phyloP scores from a whole-genome alignment of 2,888 invertebrate species.

The Disparrhopalites patrizii region DNA sequence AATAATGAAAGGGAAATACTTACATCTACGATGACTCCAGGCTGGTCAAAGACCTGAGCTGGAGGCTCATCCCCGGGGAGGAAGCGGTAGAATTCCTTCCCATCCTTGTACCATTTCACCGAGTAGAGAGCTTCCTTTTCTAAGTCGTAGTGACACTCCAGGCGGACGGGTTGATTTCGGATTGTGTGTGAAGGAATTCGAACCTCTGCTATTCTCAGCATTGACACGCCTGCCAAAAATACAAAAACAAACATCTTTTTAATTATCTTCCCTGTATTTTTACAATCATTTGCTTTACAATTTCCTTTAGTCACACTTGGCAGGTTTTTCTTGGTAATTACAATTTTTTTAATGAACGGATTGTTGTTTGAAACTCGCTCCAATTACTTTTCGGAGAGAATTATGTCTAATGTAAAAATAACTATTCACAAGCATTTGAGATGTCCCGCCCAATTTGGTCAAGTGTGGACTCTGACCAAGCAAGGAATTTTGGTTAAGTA shows the following conservation, averaged over 20 bases:
- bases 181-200: conserved; percentile 78
- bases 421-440: too few species aligned
- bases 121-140: conserved; percentile 79
- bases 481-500: too few species aligned
- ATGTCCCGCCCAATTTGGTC: too few species aligned
- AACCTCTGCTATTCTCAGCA: conserved; percentile 70
- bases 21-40: conserved; percentile 81
- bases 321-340: too few species aligned
- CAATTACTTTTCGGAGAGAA: too few species aligned
- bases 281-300: too few species aligned
- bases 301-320: too few species aligned
- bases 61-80: conserved; percentile 78
- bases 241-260: not conserved
- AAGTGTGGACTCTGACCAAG: too few species aligned
- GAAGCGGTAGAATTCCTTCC: conserved; percentile 77
- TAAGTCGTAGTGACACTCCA: conserved; percentile 79
- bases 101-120: conserved; percentile 90
- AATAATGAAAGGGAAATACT: too few species aligned
- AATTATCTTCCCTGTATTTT: not conserved
- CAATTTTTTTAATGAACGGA: too few species aligned
- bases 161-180: conserved; percentile 67
- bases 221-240: conserved; percentile 52
- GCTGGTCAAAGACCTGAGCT: conserved; percentile 70
- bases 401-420: too few species aligned
- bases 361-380: too few species aligned